phyloP scores from a whole-genome alignment of 1,140 invertebrate genomes.

The Marisa cornuarietis region DNA sequence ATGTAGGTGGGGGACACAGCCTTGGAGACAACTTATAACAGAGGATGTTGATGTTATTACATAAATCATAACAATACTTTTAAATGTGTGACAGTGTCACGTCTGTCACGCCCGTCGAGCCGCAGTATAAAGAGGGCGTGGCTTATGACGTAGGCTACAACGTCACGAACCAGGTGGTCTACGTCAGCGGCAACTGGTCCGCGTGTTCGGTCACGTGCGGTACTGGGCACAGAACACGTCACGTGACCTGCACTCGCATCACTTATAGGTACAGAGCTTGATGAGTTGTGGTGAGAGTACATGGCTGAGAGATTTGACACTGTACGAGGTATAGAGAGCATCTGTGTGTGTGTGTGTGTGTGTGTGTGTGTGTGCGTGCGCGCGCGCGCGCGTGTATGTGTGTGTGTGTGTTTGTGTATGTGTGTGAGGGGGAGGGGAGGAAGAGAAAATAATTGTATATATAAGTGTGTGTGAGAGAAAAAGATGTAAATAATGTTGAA shows the following conservation, averaged over 20 bases:
- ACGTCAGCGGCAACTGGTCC: slow-evolving; percentile 37
- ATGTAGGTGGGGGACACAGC: too few species aligned
- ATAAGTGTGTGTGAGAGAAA: too few species aligned
- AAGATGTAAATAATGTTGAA: too few species aligned
- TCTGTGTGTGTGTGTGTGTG: background rate
- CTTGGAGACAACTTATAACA: too few species aligned
- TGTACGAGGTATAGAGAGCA: slow-evolving; percentile 6
- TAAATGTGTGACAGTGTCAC: too few species aligned
- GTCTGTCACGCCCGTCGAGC: background rate
- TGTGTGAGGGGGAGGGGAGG: too few species aligned
- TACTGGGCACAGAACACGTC: slow-evolving; percentile 36
- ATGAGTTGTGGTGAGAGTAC: background rate
- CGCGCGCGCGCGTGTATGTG: too few species aligned
- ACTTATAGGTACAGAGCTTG: slow-evolving; percentile 31
- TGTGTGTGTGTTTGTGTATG: too few species aligned
- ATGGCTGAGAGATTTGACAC: too few species aligned
- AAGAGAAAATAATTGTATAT: too few species aligned
- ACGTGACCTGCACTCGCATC: slow-evolving; percentile 39
- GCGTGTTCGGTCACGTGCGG: slow-evolving; percentile 42
- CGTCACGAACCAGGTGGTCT: slow-evolving; percentile 21
- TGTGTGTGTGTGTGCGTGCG: background rate
- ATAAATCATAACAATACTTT: too few species aligned
- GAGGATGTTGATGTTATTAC: too few species aligned
- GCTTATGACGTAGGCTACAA: slow-evolving; percentile 19
- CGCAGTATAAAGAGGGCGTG: background rate